A percentile compares a stretch with the other conserved stretches of the same genome.
Conservation (phyloP, 2,888 invertebrate species). For the Tridacna gigas region DNA sequence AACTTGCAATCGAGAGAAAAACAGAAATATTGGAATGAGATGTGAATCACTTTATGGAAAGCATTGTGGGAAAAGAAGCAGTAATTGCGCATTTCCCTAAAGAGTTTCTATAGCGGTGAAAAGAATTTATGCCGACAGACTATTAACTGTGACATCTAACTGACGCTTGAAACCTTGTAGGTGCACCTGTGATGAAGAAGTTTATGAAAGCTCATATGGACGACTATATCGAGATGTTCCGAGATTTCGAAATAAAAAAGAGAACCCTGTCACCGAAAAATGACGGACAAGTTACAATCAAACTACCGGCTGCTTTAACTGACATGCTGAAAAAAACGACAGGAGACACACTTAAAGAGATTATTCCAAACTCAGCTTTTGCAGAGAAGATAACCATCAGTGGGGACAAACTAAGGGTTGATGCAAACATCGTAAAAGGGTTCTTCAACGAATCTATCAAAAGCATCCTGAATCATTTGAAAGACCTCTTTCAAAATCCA, state of each 20-base stretch:
- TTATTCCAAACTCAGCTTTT: background rate
- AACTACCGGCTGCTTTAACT: background rate
- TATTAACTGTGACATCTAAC: too few relatives aligned
- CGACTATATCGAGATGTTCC: constrained; percentile 53
- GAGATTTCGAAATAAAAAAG: constrained; percentile 55
- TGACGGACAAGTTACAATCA: constrained; percentile 28
- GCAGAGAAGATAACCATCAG: constrained; percentile 30
- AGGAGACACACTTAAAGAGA: background rate
- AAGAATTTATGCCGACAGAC: too few relatives aligned
- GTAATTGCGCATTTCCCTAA: too few relatives aligned
- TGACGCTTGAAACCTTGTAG: background rate
- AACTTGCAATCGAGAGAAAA: too few relatives aligned
- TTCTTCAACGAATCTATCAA: constrained; percentile 54
- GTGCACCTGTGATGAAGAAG: constrained; percentile 42
- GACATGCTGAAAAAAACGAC: constrained; percentile 1
- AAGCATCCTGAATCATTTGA: constrained; percentile 47
- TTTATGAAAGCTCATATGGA: constrained; percentile 42
- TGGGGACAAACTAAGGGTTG: constrained; percentile 61
- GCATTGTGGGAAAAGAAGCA: too few relatives aligned
- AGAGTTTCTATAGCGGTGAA: too few relatives aligned
- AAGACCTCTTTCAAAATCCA: constrained; percentile 41
- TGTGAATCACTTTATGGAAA: too few relatives aligned
- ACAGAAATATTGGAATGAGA: too few relatives aligned
- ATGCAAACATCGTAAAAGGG: constrained; percentile 45
- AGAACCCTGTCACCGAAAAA: constrained; percentile 36